These are phyloP conservation scores for Anarrhichthys ocellatus DNA, from an alignment of 2,113 vertebrate genomes.

Conservation along the genomic window DNA sequence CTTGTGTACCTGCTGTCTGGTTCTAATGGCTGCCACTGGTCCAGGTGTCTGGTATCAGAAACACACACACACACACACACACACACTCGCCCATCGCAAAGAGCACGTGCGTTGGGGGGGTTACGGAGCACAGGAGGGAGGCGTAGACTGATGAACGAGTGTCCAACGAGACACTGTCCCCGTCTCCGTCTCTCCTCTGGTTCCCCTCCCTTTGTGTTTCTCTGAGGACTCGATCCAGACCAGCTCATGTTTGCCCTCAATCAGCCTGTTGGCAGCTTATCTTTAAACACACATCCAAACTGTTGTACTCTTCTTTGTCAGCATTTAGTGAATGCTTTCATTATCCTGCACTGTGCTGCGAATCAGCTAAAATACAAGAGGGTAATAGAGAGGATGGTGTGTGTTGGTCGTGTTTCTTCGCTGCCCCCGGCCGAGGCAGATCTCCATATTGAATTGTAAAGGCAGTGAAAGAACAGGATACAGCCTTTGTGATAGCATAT, in stretches of 20 bases:
- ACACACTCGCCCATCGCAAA: background rate
- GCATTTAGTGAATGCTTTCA: conserved; percentile 34
- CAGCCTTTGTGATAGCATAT: conserved; percentile 23
- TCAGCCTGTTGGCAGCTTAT: conserved; percentile 43
- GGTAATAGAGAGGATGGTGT: conserved; percentile 25
- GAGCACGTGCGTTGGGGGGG: background rate
- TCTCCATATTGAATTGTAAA: conserved; percentile 31
- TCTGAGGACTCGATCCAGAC: background rate
- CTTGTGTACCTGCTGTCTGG: conserved; percentile 39
- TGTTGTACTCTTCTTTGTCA: conserved; percentile 33
- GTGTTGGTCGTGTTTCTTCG: conserved; percentile 3
- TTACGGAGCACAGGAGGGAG: background rate
- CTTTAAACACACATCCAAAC: conserved; percentile 41
- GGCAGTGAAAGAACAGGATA: conserved; percentile 34
- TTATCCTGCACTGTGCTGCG: conserved; percentile 26
- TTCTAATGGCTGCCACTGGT: conserved; percentile 14
- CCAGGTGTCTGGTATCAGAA: conserved; percentile 24
- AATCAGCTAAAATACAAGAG: conserved; percentile 17
- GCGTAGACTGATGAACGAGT: conserved; percentile 1
- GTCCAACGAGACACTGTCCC: conserved; percentile 10
- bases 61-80: background rate
- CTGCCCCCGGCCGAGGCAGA: conserved; percentile 32
- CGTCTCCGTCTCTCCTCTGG: conserved; percentile 6
- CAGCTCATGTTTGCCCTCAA: conserved; percentile 33
- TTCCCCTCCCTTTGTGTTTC: background rate